A percentile compares a stretch with the other conserved stretches of the same genome.
Evolutionary conservation across 2,113 vertebrate genomes (phyloP).

Genomic region (Uria lomvia): DNA sequence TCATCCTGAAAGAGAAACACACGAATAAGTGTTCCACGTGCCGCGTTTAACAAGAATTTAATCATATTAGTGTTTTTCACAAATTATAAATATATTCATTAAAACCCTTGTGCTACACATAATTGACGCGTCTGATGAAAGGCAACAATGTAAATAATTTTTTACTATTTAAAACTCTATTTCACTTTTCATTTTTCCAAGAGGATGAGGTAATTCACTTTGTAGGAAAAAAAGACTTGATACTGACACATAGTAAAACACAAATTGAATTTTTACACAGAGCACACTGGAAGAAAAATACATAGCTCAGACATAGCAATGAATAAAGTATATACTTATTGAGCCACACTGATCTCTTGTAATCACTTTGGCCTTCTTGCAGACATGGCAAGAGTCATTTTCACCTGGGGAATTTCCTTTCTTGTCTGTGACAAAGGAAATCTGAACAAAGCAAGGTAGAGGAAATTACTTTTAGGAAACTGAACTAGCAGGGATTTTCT

Average conservation of each 20-base stretch:
- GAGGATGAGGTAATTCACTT: slow-evolving; percentile 3
- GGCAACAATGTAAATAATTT: neutral
- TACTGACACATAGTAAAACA: neutral
- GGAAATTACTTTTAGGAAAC: neutral
- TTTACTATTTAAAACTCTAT: slow-evolving; percentile 12
- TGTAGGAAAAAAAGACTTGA: neutral
- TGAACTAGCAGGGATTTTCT: neutral
- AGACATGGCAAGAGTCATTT: neutral
- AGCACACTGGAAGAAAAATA: neutral
- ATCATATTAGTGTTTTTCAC: neutral
- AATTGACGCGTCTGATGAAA: slow-evolving; percentile 24
- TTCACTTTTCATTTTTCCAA: slow-evolving; percentile 19
- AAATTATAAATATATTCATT: slow-evolving; percentile 11
- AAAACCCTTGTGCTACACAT: neutral
- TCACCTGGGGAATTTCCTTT: neutral
- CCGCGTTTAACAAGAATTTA: slow-evolving; percentile 1
- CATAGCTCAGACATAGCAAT: neutral
- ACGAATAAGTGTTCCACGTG: neutral
- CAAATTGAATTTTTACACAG: neutral
- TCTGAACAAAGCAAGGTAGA: neutral
- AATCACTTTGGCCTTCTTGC: neutral
- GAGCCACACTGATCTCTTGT: neutral
- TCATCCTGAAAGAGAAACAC: neutral
- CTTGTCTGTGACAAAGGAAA: neutral
- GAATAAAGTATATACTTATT: neutral